These are phyloP conservation scores for Phlogophora meticulosa DNA, from an alignment of 2,888 invertebrate species.

Conservation along the genomic window DNA sequence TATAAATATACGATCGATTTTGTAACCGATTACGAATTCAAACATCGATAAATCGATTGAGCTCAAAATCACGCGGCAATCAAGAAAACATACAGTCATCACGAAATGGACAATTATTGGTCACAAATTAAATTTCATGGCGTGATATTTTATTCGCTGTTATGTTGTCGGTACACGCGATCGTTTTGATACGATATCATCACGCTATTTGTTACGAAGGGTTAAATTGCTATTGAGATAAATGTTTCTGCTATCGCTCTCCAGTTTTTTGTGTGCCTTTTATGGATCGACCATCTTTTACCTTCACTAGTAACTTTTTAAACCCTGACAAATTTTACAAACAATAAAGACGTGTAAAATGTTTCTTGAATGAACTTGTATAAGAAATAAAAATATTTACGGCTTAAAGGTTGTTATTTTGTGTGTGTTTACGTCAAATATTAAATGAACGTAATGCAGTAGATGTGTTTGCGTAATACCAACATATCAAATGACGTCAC, in stretches of 20 bases:
- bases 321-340: neutral
- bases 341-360: neutral
- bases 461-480: neutral
- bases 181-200: slow-evolving; percentile 73
- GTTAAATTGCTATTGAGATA: slow-evolving; percentile 74
- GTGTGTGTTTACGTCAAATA: too few species aligned
- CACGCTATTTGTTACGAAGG: slow-evolving; percentile 73
- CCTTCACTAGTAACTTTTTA: slow-evolving; percentile 6
- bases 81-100: slow-evolving; percentile 75
- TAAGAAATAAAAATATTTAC: neutral
- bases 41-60: slow-evolving; percentile 74
- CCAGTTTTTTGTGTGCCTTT: slow-evolving; percentile 20
- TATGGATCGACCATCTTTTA: slow-evolving; percentile 14
- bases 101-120: slow-evolving; percentile 73
- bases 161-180: slow-evolving; percentile 81
- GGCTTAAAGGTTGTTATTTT: neutral
- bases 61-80: slow-evolving; percentile 71
- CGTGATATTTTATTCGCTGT: slow-evolving; percentile 67
- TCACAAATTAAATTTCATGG: slow-evolving; percentile 75
- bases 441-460: too few species aligned
- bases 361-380: neutral
- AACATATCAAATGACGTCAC: neutral
- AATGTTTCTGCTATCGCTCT: slow-evolving; percentile 71
- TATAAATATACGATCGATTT: slow-evolving; percentile 80
- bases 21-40: slow-evolving; percentile 78